phyloP scores from a whole-genome alignment of 2,888 invertebrate species.

The Hydrotaea diabolus region DNA sequence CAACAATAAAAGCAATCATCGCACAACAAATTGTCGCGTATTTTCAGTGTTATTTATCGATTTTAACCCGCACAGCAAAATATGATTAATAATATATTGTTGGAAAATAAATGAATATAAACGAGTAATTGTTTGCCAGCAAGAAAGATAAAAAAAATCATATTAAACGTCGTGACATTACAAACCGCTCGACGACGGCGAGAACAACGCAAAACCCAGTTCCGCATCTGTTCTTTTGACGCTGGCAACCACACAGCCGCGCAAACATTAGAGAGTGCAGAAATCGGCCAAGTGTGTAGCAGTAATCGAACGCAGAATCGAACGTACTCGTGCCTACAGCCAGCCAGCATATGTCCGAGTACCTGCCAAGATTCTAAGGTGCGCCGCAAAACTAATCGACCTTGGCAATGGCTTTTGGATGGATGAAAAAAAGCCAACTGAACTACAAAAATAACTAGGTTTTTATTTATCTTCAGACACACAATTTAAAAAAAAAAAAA shows the following conservation, averaged over 20 bases:
- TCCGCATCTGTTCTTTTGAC: slow-evolving; percentile 60
- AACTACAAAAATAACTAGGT: slow-evolving; percentile 19
- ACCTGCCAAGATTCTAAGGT: slow-evolving; percentile 53
- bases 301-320: background rate
- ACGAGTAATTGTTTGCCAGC: slow-evolving; percentile 31
- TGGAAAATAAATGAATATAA: slow-evolving; percentile 42
- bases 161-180: slow-evolving; percentile 61
- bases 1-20: background rate
- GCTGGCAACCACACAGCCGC: background rate
- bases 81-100: slow-evolving; percentile 36
- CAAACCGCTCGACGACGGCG: slow-evolving; percentile 43
- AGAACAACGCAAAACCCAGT: slow-evolving; percentile 37
- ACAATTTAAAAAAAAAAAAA: background rate
- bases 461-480: background rate
- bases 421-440: background rate
- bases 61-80: background rate
- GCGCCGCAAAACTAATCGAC: slow-evolving; percentile 37
- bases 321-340: background rate
- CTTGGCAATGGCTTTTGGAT: slow-evolving; percentile 60
- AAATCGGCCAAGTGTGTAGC: too few relatives aligned
- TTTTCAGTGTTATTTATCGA: background rate
- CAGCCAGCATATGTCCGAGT: background rate
- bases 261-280: slow-evolving; percentile 32
- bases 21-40: slow-evolving; percentile 3
- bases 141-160: background rate